These are phyloP conservation scores for Heteronetta atricapilla DNA, from an alignment of 2,113 vertebrate species.

Conservation along the genomic window DNA sequence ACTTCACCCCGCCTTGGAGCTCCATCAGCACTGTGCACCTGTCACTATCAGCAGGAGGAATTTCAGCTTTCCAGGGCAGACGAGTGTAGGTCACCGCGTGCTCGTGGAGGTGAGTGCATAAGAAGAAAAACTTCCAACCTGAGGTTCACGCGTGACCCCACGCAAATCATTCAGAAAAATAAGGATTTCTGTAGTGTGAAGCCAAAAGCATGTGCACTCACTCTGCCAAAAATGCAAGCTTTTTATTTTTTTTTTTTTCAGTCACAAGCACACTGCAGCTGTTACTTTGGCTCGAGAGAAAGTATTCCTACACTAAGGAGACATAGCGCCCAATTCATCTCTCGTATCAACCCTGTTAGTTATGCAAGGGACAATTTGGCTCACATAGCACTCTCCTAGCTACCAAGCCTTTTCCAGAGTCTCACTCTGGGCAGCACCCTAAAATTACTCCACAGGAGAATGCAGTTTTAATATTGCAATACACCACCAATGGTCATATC, in stretches of 20 bases:
- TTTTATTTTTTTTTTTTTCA: not conserved
- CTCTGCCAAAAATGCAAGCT: not conserved
- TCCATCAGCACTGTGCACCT: constrained; percentile 26
- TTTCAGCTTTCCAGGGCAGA: constrained; percentile 3
- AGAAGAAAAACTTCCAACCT: not conserved
- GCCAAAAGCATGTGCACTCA: not conserved
- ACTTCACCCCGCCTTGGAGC: not conserved
- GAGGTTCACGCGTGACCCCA: not conserved
- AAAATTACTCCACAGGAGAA: constrained; percentile 14
- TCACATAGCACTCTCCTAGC: constrained; percentile 30
- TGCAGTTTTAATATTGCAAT: not conserved
- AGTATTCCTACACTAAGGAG: constrained; percentile 26
- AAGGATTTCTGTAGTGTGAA: not conserved
- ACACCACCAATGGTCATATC: not conserved
- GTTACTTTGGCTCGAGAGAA: constrained; percentile 53
- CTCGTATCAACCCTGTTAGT: constrained; percentile 35
- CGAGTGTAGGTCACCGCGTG: not conserved
- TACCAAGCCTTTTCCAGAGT: constrained; percentile 9
- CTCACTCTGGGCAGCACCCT: not conserved
- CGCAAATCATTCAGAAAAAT: constrained; percentile 3
- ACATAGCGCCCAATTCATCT: constrained; percentile 54
- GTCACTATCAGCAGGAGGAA: not conserved
- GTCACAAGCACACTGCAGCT: constrained; percentile 60
- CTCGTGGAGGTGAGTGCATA: not conserved
- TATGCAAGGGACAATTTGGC: constrained; percentile 33